Conservation (phyloP, 2,797 vertebrate species). For the Smutsia temminckii region DNA sequence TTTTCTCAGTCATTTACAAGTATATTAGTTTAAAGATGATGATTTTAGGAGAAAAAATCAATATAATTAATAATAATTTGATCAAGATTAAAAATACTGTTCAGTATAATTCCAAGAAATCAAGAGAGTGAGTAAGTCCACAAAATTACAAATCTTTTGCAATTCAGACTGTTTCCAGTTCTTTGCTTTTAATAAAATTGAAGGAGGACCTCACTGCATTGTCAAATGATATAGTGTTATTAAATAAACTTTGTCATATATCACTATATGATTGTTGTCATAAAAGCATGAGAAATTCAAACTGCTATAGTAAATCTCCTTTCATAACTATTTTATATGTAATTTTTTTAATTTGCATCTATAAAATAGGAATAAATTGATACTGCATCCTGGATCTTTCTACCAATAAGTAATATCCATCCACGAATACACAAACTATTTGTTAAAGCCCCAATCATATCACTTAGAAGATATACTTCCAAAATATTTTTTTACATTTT, state of each 20-base stretch:
- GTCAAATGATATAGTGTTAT: background rate
- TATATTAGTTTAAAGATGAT: background rate
- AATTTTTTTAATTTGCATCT: background rate
- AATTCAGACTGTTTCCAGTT: conserved; percentile 23
- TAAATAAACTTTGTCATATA: conserved; percentile 22
- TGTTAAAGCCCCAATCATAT: background rate
- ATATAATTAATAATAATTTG: conserved; percentile 26
- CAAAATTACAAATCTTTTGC: background rate
- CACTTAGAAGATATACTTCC: conserved; percentile 17
- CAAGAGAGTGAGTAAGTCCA: background rate
- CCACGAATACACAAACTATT: background rate
- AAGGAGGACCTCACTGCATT: background rate
- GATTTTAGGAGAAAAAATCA: conserved; percentile 10
- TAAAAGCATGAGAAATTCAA: background rate
- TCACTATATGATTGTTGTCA: background rate
- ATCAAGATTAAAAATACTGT: conserved; percentile 2
- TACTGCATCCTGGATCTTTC: background rate
- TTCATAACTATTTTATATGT: conserved; percentile 11
- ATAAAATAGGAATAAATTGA: conserved; percentile 6
- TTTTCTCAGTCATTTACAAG: conserved; percentile 32
- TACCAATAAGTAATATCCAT: conserved; percentile 6
- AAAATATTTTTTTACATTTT: background rate
- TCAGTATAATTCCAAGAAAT: conserved; percentile 29
- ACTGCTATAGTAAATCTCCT: conserved; percentile 21
- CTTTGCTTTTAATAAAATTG: conserved; percentile 40